Evolutionary conservation across 2,888 invertebrate genomes (phyloP), one percentile per base, ranked within the genome.

Genomic region (Chloroclystis v-ata): DNA sequence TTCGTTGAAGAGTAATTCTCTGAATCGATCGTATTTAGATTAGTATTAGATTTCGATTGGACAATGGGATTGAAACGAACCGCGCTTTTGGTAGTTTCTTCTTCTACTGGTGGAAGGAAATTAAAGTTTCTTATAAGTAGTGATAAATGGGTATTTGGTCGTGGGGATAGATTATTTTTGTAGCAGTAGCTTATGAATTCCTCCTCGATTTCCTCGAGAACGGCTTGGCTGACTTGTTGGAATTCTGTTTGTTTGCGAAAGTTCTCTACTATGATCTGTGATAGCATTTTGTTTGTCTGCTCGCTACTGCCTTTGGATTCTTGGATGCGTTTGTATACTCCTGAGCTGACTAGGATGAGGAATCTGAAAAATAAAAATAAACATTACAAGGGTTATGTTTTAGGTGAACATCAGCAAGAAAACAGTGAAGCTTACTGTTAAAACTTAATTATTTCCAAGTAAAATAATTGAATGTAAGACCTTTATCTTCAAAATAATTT

Each of bases 81-180:
- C 7, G 80, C 75, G 1, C 83, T 89, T n/a, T 90, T 89, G 0
- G 88, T 84, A 24, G 85, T 88, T 0, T 59, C 39, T 24, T 47
- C 60, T 0, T 62, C 65, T 8, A 69, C 90, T 0, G 94, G 92
- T 12, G 95, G 78, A 0, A 93, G 90, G 65, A 92, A 95, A 67
- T 95, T 95, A 63, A 97, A 97, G 73, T 96, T 96, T 32, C 96
- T 89, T 43, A 97, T 92, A 0, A 97, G 73, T 12, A 97, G 83
- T 0, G 96, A 95, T 68, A 96, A 95, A 63, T 97, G 96, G 10
- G 95, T 95, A 26, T 95, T 89, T 30, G 92, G 92, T 61, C 89
- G 89, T 0, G 85, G 89, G 0, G 83, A 86, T 30, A 85, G 67
- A 37, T 83, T 89, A 42, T 80, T 85, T 59, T 73, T 85, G 78